Conservation (phyloP, 1,140 invertebrate species). For the Stenopsyche tienmushanensis region DNA sequence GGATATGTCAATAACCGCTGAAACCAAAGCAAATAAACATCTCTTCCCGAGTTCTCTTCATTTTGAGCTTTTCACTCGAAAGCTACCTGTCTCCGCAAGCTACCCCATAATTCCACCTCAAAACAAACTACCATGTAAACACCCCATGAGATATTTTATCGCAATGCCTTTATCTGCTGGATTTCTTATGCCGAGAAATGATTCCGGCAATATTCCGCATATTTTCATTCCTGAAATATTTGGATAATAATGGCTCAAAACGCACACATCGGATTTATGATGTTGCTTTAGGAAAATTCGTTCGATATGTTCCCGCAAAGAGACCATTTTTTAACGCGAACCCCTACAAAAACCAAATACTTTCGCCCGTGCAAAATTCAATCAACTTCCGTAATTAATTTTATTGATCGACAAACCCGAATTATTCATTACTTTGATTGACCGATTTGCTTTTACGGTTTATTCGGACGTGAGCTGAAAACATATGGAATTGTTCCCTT, state of each 20-base stretch:
- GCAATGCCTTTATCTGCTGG: no score
- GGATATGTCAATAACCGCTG: no score
- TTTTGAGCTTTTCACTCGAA: no score
- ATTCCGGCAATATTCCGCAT: background rate
- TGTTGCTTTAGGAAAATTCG: no score
- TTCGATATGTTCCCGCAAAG: background rate
- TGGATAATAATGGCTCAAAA: background rate
- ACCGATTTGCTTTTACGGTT: background rate
- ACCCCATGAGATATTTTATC: no score
- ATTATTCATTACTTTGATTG: constrained; percentile 1
- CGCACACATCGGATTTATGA: background rate
- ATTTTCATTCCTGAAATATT: background rate
- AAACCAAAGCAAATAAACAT: no score
- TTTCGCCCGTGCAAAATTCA: background rate
- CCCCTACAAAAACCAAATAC: background rate
- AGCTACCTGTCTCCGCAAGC: no score
- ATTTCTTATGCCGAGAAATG: no score
- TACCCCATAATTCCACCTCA: no score
- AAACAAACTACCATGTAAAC: no score
- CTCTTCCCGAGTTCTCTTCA: no score
- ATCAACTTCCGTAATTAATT: background rate
- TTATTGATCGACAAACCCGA: background rate
- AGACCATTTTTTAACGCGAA: no score
- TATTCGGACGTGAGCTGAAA: background rate
- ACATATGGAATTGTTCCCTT: background rate